Conservation (phyloP, 2,797 vertebrate species). For the Lycodopsis pacificus region DNA sequence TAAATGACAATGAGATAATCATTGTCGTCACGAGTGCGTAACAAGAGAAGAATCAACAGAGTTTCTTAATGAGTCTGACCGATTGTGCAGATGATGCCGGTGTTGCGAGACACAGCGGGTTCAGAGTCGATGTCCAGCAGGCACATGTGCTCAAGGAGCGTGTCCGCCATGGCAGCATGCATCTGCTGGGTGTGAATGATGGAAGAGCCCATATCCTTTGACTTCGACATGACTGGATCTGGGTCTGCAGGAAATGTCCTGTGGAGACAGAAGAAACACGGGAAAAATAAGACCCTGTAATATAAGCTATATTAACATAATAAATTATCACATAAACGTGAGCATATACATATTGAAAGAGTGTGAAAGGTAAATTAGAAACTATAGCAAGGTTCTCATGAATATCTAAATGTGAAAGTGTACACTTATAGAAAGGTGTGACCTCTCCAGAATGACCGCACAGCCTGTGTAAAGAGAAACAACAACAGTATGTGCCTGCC, state of each 20-base stretch:
- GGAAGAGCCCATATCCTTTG: conserved; percentile 86
- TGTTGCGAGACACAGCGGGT: conserved; percentile 93
- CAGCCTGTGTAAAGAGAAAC: conserved; percentile 47
- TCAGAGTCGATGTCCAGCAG: conserved; percentile 96
- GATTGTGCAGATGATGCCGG: conserved; percentile 98
- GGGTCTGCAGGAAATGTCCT: conserved; percentile 71
- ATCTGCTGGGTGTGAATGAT: conserved; percentile 95
- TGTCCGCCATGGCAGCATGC: conserved; percentile 95
- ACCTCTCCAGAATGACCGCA: conserved; percentile 30
- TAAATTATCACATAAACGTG: not conserved
- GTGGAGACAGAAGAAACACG: conserved; percentile 25
- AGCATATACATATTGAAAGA: not conserved
- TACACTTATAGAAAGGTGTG: conserved; percentile 15
- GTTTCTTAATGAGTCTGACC: conserved; percentile 82
- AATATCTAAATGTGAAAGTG: conserved; percentile 16
- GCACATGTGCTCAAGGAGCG: conserved; percentile 95
- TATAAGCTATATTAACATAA: not conserved
- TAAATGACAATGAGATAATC: not conserved
- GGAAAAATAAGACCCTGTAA: not conserved
- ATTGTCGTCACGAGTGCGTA: not conserved
- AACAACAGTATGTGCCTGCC: conserved; percentile 45
- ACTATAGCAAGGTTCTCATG: not conserved
- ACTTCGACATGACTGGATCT: conserved; percentile 86
- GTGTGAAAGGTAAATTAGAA: not conserved
- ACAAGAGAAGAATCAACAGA: not conserved